Evolutionary conservation across 2,797 vertebrate genomes (phyloP).

Genomic region (Odontamblyopus lacepedii): DNA sequence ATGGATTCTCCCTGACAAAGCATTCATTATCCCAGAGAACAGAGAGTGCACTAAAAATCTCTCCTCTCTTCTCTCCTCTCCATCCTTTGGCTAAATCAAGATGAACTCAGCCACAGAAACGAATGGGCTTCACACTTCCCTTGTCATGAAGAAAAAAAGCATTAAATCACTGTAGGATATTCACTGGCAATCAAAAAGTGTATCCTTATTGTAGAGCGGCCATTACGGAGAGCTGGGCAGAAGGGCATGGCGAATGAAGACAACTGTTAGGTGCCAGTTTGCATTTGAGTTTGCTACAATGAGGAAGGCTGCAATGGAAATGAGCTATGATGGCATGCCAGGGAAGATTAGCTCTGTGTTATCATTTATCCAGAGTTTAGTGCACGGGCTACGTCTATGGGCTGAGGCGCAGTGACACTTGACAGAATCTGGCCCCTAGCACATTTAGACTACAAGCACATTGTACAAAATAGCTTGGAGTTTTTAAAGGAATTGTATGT

Average conservation of each 20-base stretch:
- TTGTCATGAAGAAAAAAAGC: constrained; percentile 36
- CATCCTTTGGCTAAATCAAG: constrained; percentile 78
- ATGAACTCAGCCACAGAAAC: constrained; percentile 70
- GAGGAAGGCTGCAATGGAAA: constrained; percentile 66
- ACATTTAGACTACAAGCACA: constrained; percentile 18
- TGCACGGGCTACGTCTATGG: constrained; percentile 51
- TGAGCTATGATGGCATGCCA: constrained; percentile 64
- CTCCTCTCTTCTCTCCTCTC: constrained; percentile 64
- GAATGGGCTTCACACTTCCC: constrained; percentile 53
- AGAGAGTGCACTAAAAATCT: constrained; percentile 83
- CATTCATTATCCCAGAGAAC: constrained; percentile 87
- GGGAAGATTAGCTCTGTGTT: constrained; percentile 71
- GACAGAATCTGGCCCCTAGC: constrained; percentile 24
- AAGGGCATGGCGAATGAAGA: constrained; percentile 72
- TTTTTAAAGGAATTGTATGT: neutral
- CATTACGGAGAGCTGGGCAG: constrained; percentile 59
- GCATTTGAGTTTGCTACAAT: constrained; percentile 63
- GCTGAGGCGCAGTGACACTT: constrained; percentile 45
- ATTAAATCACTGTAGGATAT: constrained; percentile 58
- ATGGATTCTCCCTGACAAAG: constrained; percentile 89
- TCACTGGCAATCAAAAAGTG: constrained; percentile 65
- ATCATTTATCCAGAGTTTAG: constrained; percentile 69
- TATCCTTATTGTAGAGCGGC: constrained; percentile 56
- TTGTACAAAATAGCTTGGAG: neutral
- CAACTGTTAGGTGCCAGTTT: constrained; percentile 71